Evolutionary conservation across 1,140 invertebrate species (phyloP).

Genomic region (Eurosta solidaginis): DNA sequence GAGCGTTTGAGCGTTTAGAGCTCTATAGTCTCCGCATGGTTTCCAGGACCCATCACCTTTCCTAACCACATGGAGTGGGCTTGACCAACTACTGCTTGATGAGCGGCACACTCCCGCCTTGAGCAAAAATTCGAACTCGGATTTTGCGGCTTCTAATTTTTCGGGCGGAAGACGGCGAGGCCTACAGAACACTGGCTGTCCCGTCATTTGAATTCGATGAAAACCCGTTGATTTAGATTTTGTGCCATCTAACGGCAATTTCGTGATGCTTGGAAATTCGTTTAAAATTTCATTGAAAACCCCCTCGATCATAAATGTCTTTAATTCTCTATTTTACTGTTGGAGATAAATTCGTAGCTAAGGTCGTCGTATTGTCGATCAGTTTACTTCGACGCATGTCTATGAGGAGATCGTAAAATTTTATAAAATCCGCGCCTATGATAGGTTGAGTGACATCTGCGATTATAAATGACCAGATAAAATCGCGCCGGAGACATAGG

Average conservation of each 20-base stretch:
- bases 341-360: neutral
- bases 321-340: neutral
- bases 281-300: neutral
- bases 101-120: slow-evolving; percentile 43
- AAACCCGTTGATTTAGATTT: slow-evolving; percentile 17
- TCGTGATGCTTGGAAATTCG: neutral
- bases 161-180: slow-evolving; percentile 4
- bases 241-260: neutral
- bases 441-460: slow-evolving; percentile 7
- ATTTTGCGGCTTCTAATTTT: slow-evolving; percentile 17
- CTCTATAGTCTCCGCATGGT: slow-evolving; percentile 43
- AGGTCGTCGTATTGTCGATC: neutral
- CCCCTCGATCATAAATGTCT: neutral
- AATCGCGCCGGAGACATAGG: neutral
- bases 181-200: neutral
- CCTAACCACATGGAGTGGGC: slow-evolving; percentile 56
- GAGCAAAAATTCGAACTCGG: slow-evolving; percentile 43
- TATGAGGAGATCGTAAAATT: neutral
- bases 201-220: slow-evolving; percentile 19
- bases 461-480: slow-evolving; percentile 18
- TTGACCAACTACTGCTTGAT: slow-evolving; percentile 44
- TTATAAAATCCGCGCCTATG: slow-evolving; percentile 5
- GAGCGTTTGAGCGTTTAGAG: neutral
- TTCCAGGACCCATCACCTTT: slow-evolving; percentile 59
- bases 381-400: neutral